A percentile compares a stretch with the other conserved stretches of the same genome.
Conservation (phyloP, 2,797 vertebrate genomes). For the Poeciliopsis infans region DNA sequence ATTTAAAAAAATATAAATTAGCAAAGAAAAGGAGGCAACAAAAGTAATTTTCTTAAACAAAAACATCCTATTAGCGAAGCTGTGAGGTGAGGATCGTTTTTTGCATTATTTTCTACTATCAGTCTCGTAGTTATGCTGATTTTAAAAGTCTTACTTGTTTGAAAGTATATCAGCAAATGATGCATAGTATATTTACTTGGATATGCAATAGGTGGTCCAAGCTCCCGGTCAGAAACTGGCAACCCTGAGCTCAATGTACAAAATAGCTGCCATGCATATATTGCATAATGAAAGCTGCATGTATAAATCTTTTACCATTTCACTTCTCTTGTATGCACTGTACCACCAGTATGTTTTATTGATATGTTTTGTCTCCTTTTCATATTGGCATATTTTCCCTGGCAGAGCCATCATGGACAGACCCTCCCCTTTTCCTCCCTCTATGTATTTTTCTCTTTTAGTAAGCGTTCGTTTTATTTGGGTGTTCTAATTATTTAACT, state of each 20-base stretch:
- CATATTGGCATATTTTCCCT: neutral
- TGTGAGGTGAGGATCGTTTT: neutral
- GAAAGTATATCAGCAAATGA: neutral
- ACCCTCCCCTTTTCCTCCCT: neutral
- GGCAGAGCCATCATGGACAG: neutral
- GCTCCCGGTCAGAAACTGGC: neutral
- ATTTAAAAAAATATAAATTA: slow-evolving; percentile 36
- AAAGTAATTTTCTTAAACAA: slow-evolving; percentile 41
- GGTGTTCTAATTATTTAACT: neutral
- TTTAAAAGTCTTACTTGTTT: neutral
- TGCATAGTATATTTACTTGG: neutral
- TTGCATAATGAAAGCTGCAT: neutral
- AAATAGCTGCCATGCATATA: neutral
- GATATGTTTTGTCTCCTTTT: neutral
- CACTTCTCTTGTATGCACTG: neutral
- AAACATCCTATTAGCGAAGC: neutral
- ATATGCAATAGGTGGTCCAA: neutral
- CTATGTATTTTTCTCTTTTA: neutral
- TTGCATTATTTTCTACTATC: neutral
- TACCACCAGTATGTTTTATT: neutral
- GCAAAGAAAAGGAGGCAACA: slow-evolving; percentile 22
- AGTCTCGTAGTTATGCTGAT: neutral
- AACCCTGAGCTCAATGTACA: neutral
- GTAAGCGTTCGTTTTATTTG: neutral
- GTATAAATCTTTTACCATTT: neutral